A percentile compares a stretch with the other conserved stretches of the same genome.
Evolutionary conservation across 2,113 vertebrate genomes (phyloP).

Genomic region (Scalopus aquaticus): DNA sequence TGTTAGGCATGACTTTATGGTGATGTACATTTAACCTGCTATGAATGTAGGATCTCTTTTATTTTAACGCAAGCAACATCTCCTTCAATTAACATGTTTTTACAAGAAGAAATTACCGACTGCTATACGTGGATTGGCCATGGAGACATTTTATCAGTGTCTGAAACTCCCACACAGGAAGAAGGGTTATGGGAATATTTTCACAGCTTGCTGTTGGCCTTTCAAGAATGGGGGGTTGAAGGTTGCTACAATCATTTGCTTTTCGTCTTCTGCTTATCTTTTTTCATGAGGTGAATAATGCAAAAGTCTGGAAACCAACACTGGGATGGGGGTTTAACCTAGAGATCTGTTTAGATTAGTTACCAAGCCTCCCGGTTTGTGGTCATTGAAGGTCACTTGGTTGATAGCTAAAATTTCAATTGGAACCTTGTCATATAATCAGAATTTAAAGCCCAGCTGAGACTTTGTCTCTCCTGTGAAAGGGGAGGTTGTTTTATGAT

Average conservation of each 20-base stretch:
- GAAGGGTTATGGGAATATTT: conserved; percentile 82
- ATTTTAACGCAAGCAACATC: conserved; percentile 29
- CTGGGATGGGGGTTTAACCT: conserved; percentile 69
- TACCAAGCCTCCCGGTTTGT: conserved; percentile 78
- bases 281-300: conserved; percentile 78
- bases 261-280: conserved; percentile 78
- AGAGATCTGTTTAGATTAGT: conserved; percentile 85
- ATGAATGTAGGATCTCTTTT: not conserved
- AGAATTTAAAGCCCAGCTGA: conserved; percentile 82
- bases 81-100: conserved; percentile 53
- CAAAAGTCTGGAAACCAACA: conserved; percentile 72
- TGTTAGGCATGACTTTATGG: not conserved
- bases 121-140: conserved; percentile 65
- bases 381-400: conserved; percentile 84
- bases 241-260: conserved; percentile 79
- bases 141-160: conserved; percentile 72
- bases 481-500: conserved; percentile 83
- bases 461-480: conserved; percentile 82
- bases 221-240: conserved; percentile 78
- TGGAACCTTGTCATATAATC: conserved; percentile 84
- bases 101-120: conserved; percentile 64
- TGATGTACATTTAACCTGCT: too few relatives aligned
- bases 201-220: conserved; percentile 80
- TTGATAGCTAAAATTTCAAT: conserved; percentile 84
- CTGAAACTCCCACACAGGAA: conserved; percentile 70